These are phyloP conservation scores for Ataeniobius toweri DNA, from an alignment of 2,797 vertebrate species.

Conservation along the genomic window DNA sequence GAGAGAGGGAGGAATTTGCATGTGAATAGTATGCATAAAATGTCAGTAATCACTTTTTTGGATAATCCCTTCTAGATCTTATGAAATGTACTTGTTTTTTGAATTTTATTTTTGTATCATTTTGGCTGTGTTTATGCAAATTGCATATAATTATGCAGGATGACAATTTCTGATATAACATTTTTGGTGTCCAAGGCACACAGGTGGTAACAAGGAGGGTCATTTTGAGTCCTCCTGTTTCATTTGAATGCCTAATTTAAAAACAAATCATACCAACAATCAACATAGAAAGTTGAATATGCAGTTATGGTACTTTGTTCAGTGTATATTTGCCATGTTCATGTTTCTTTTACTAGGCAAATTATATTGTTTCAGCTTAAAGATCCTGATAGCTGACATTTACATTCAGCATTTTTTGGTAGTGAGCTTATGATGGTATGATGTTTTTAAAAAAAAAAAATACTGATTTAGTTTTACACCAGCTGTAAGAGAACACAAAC, in stretches of 20 bases:
- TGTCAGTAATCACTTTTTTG: slow-evolving; percentile 15
- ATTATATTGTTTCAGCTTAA: neutral
- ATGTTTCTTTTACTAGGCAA: neutral
- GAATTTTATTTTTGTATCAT: neutral
- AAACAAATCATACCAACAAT: neutral
- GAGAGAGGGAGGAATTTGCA: slow-evolving; percentile 6
- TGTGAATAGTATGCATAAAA: neutral
- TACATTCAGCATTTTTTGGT: neutral
- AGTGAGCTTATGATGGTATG: neutral
- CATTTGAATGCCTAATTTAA: neutral
- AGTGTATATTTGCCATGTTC: neutral
- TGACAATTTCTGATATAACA: neutral
- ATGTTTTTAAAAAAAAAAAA: neutral
- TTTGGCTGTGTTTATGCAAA: neutral
- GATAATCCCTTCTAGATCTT: neutral
- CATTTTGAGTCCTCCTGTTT: neutral
- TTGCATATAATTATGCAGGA: neutral
- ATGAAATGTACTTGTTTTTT: neutral
- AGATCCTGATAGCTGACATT: neutral
- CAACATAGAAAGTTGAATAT: neutral
- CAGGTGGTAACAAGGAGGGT: neutral
- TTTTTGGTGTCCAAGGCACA: neutral
- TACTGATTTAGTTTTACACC: neutral
- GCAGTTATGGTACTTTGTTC: neutral
- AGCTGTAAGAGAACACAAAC: neutral